Evolutionary conservation across 2,888 invertebrate species (phyloP), one percentile per base, ranked within the genome.

Genomic region (Eucriotettix oculatus): DNA sequence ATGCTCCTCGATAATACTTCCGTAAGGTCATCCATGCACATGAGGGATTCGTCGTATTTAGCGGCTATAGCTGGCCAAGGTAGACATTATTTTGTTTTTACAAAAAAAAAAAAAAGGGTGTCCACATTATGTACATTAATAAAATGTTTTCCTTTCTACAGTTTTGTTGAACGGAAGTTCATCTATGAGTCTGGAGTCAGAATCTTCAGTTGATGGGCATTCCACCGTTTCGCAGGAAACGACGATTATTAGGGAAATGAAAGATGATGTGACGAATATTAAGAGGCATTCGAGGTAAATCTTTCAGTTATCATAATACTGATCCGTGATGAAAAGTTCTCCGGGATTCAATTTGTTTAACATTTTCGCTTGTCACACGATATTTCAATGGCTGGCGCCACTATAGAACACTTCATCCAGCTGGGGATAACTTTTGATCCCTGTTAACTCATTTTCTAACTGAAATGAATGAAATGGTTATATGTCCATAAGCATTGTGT

Each of bases 181-280:
- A 58, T 86, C 86, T 66, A 87, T 65, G 52, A 70, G 89, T 64
- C 77, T 90, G 57, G 89, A 90, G 69, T 90, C 90, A 0, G 84
- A 82, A 64, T 71, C 83, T 42, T 86, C 86, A 5, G 82, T 81
- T 52, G 82, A 77, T 66, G 74, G 72, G 3, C 78, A 79, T 60
- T 82, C 83, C 0, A 76, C 78, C 60, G 68, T 77, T 52, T 80
- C 81, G 10, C 80, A 80, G 69, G 81, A 81, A 66, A 81, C 81
- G 1, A 77, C 79, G n/a, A 79, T 81, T 53, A 72, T 78, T 40
- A 72, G 77, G 10, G 76, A 77, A 57, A 72, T 73, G 2, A 65
- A 69, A 10, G 72, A 73, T 42, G 73, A 69, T 9, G 72, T 58
- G 42, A 58, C 54, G 11, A 60, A 58, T 14, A 60, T 42, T 57